A percentile compares a stretch with the other conserved stretches of the same genome.
These are phyloP conservation scores for Sylvilagus floridanus DNA, from an alignment of 2,797 vertebrate genomes.

Conservation along the genomic window DNA sequence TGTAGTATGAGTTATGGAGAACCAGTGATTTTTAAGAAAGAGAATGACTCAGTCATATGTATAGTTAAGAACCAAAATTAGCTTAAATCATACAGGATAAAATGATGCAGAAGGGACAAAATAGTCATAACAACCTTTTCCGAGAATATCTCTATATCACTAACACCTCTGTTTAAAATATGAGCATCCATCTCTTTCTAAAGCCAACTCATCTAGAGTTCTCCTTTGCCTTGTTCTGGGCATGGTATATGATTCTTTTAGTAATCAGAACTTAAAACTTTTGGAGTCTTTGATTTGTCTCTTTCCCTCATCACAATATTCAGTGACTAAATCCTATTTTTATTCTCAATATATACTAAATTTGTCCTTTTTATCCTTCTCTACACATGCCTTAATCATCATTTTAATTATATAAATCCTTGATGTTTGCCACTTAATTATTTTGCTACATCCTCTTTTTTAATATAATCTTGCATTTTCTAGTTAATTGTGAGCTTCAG, in stretches of 20 bases:
- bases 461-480: slow-evolving; percentile 40
- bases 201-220: not conserved
- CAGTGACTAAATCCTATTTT: slow-evolving; percentile 3
- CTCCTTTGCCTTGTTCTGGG: not conserved
- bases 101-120: not conserved
- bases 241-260: not conserved
- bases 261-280: not conserved
- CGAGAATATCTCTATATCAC: not conserved
- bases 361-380: slow-evolving; percentile 8
- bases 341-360: not conserved
- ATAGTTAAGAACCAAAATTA: not conserved
- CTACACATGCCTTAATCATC: not conserved
- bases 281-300: not conserved
- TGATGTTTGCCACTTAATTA: slow-evolving; percentile 5
- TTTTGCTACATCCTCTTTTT: not conserved
- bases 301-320: not conserved
- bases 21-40: not conserved
- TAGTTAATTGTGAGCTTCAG: not conserved
- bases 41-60: not conserved
- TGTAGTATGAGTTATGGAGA: not conserved
- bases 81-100: not conserved
- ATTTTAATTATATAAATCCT: slow-evolving; percentile 23
- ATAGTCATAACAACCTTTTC: not conserved
- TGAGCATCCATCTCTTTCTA: not conserved
- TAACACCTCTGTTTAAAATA: not conserved